Conservation (phyloP, 1,140 invertebrate genomes). For the Drosophila micromelanica region DNA sequence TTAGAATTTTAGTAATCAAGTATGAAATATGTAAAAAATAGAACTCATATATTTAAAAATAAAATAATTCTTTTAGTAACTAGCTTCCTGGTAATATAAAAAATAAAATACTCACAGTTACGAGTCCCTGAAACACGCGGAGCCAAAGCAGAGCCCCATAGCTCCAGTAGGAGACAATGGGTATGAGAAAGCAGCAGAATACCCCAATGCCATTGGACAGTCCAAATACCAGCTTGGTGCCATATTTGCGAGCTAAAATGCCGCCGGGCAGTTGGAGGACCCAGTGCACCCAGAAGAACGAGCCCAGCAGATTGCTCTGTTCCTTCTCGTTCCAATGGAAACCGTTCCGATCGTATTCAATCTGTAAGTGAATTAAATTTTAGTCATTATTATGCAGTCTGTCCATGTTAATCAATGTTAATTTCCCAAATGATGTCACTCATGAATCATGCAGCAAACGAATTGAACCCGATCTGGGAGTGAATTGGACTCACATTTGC, state of each 20-base stretch:
- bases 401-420: background rate
- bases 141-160: slow-evolving; percentile 87
- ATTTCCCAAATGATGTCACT: background rate
- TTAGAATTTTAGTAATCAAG: too few relatives aligned
- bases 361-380: slow-evolving; percentile 49
- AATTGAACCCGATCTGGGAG: background rate
- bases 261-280: slow-evolving; percentile 90
- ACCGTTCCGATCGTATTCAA: slow-evolving; percentile 75
- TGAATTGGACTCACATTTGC: slow-evolving; percentile 59
- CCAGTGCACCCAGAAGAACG: slow-evolving; percentile 92
- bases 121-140: slow-evolving; percentile 89
- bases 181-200: slow-evolving; percentile 89
- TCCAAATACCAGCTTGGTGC: slow-evolving; percentile 90
- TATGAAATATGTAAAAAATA: too few relatives aligned
- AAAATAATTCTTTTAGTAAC: too few relatives aligned
- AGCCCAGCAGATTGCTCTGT: slow-evolving; percentile 89
- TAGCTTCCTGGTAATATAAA: slow-evolving; percentile 4
- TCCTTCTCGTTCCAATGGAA: slow-evolving; percentile 89
- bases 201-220: slow-evolving; percentile 88
- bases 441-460: background rate
- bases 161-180: slow-evolving; percentile 87
- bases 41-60: too few relatives aligned
- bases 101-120: slow-evolving; percentile 86
- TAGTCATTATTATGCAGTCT: too few relatives aligned
- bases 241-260: slow-evolving; percentile 88